A percentile compares a stretch with the other conserved stretches of the same genome.
Evolutionary conservation across 1,140 invertebrate species (phyloP).

Genomic region (Lordiphosa stackelbergi): DNA sequence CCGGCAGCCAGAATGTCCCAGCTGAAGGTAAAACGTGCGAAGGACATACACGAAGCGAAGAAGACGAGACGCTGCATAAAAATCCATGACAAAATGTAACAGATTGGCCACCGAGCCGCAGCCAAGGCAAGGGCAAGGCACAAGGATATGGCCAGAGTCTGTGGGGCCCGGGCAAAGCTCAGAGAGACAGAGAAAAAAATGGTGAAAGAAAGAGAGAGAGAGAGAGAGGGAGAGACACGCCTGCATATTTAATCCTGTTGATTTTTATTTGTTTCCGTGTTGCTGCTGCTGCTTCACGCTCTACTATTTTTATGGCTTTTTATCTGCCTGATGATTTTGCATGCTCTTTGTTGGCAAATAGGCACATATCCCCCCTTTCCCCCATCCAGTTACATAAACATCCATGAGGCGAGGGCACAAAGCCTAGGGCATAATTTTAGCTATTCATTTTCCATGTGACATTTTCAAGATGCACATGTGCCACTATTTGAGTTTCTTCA

Average conservation of each 20-base stretch:
- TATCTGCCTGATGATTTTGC: slow-evolving; percentile 54
- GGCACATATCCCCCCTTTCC: slow-evolving; percentile 2
- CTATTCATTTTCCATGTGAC: not conserved
- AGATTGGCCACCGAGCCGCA: slow-evolving; percentile 54
- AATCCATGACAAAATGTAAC: slow-evolving; percentile 65
- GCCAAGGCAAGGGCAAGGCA: slow-evolving; percentile 21
- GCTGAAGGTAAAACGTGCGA: slow-evolving; percentile 56
- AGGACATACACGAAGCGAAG: slow-evolving; percentile 32
- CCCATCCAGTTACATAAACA: slow-evolving; percentile 6
- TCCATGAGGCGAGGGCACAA: slow-evolving; percentile 16
- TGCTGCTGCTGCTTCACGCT: slow-evolving; percentile 20
- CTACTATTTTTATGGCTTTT: slow-evolving; percentile 54
- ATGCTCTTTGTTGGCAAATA: slow-evolving; percentile 40
- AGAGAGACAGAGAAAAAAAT: slow-evolving; percentile 7
- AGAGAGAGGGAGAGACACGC: slow-evolving; percentile 24
- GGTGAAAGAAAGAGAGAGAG: slow-evolving; percentile 18
- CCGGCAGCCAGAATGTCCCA: slow-evolving; percentile 31
- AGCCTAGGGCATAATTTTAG: slow-evolving; percentile 4
- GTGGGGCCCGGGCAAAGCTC: slow-evolving; percentile 50
- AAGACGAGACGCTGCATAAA: slow-evolving; percentile 26
- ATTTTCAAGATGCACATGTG: slow-evolving; percentile 6
- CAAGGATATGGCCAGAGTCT: slow-evolving; percentile 23
- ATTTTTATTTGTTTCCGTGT: slow-evolving; percentile 69
- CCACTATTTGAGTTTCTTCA: not conserved
- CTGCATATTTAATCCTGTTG: slow-evolving; percentile 74